A percentile compares a stretch with the other conserved stretches of the same genome.
Evolutionary conservation across 2,113 vertebrate species (phyloP).

Genomic region (Gavia stellata): DNA sequence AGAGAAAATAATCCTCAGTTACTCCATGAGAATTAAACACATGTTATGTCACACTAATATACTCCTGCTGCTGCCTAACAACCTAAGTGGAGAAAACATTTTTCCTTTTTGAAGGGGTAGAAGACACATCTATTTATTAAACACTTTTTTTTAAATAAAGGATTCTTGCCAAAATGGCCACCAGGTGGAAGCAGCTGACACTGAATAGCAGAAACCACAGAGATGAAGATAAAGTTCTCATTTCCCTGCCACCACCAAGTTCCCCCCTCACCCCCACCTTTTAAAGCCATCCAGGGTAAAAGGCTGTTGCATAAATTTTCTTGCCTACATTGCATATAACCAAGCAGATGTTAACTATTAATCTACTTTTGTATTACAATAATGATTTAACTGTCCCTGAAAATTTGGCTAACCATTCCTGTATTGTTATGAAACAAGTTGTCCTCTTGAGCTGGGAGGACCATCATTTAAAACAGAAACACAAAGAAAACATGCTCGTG

Average conservation of each 20-base stretch:
- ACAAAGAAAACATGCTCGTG: neutral
- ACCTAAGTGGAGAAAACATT: neutral
- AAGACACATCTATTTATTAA: neutral
- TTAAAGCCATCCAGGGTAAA: neutral
- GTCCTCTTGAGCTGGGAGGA: neutral
- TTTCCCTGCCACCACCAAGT: neutral
- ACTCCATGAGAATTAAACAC: neutral
- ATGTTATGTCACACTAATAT: neutral
- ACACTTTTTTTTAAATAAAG: neutral
- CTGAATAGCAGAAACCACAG: neutral
- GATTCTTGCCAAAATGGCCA: neutral
- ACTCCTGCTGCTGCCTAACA: neutral
- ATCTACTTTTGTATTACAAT: neutral
- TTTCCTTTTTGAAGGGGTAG: neutral
- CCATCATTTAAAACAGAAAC: neutral
- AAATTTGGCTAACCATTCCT: neutral
- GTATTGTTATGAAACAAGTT: neutral
- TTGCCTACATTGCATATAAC: neutral
- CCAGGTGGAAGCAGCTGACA: conserved; percentile 57
- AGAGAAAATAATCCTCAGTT: conserved; percentile 4
- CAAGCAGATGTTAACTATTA: neutral
- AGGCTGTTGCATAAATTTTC: neutral
- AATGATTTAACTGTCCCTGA: neutral
- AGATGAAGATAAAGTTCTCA: neutral
- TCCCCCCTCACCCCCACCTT: neutral